Percentiles rank a stretch among this genome's conserved stretches.
Conservation (phyloP, 2,797 vertebrate genomes). For the Poecile montanus region DNA sequence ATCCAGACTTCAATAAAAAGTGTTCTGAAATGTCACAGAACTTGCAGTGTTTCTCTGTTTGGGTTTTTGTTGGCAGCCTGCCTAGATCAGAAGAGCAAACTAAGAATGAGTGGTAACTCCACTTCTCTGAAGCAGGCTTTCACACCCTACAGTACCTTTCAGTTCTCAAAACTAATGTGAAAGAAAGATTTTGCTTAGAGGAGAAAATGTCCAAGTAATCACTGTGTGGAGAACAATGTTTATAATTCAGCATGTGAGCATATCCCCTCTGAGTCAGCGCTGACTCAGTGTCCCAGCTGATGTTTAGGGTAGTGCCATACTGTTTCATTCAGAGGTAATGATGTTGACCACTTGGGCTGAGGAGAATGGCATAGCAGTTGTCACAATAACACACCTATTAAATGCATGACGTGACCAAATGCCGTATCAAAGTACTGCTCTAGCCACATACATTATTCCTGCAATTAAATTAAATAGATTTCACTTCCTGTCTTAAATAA, state of each 20-base stretch:
- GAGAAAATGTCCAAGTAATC: neutral
- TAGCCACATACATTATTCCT: neutral
- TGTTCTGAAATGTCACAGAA: neutral
- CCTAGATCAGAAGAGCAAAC: neutral
- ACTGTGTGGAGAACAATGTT: neutral
- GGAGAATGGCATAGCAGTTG: neutral
- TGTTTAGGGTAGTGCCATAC: neutral
- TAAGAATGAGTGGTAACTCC: neutral
- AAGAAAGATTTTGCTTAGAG: neutral
- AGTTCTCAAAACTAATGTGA: neutral
- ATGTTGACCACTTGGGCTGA: neutral
- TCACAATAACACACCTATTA: slow-evolving; percentile 27
- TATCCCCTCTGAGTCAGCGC: neutral
- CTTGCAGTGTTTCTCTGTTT: neutral
- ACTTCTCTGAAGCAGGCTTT: neutral
- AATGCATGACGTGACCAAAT: neutral
- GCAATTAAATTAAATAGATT: slow-evolving; percentile 15
- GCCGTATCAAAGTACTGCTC: neutral
- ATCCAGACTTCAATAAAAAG: neutral
- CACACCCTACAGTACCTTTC: rapidly evolving
- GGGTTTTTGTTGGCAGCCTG: neutral
- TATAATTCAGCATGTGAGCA: neutral
- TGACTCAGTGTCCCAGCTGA: neutral
- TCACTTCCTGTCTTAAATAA: slow-evolving; percentile 44
- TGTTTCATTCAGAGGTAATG: neutral